Base-by-base conservation (phyloP, 1,140 invertebrate species). In the Drosophila gunungcola region DNA sequence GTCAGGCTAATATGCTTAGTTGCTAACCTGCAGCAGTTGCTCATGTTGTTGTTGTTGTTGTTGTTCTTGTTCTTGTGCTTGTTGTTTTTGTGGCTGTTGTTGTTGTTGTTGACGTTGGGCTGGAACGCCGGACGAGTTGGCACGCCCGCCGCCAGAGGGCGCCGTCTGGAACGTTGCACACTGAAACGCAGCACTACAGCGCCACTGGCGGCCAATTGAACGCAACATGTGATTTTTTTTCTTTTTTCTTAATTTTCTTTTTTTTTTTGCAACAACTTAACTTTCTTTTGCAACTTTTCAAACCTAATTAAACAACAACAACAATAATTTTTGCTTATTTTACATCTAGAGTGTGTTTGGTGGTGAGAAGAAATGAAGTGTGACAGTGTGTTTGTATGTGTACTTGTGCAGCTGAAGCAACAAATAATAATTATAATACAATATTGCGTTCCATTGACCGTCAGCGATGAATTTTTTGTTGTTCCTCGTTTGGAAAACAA, bases 11-110 rank as follows among this genome's bases (percentile, higher is more conserved):
- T 49, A 57, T 65, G 64, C 84, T 89, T 89, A 89, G 69, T 83
- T 86, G 91, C 91, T 92, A 92, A 92, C 91, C 91, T 92, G 85
- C 72, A 80, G 64, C 68, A 92, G 78, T 90, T 92, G 52, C 75
- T 86, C 83, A 77, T 90, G 85, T 81, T 76, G 62, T 75, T 85
- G 77, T 65, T 81, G 64, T 54, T 80, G 65, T 78, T 70, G 34
- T 73, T 73, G 80, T 78, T 38, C 65, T 70, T 58, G 51, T 54
- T n/a, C n/a, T n/a, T n/a, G n/a, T n/a, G n/a, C n/a, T n/a, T 69
- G 63, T 73, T 76, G 80, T 78, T 69, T 64, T 68, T 57, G 49
- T 67, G 78, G 64, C 74, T 82, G 70, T 68, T 69, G 60, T 60
- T 67, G 21, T 86, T 78, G 75, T 75, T 77, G 43, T 70, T 74